Percentiles rank a stretch among this genome's conserved stretches.
Conservation (phyloP, 2,113 vertebrate species). For the Apteryx mantelli region DNA sequence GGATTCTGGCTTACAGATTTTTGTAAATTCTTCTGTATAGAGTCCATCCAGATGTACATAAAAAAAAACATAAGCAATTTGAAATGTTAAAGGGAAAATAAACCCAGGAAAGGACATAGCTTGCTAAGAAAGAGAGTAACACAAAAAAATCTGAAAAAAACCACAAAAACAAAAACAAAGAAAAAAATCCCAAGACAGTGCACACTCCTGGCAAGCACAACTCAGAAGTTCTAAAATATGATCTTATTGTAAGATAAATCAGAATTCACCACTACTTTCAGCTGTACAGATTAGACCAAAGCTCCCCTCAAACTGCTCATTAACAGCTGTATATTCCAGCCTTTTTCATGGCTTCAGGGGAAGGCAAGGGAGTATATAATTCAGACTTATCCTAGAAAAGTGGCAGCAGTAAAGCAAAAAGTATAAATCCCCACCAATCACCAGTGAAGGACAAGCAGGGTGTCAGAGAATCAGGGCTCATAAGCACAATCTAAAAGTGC, state of each 20-base stretch:
- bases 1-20: background rate
- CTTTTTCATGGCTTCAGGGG: background rate
- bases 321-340: background rate
- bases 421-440: fast-evolving
- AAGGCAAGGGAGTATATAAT: background rate
- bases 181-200: background rate
- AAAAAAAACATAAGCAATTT: background rate
- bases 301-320: background rate
- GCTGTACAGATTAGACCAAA: background rate
- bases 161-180: background rate
- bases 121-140: background rate
- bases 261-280: background rate
- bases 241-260: background rate
- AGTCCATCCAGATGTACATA: background rate
- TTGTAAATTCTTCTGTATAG: background rate
- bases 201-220: background rate
- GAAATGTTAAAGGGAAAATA: conserved; percentile 15
- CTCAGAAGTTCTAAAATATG: background rate
- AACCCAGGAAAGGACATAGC: background rate
- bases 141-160: background rate
- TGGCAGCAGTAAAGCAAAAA: background rate
- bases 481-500: background rate
- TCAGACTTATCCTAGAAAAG: background rate
- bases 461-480: background rate
- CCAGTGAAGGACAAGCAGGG: background rate